Conservation (phyloP, 2,888 invertebrate genomes). For the Melanargia galathea region DNA sequence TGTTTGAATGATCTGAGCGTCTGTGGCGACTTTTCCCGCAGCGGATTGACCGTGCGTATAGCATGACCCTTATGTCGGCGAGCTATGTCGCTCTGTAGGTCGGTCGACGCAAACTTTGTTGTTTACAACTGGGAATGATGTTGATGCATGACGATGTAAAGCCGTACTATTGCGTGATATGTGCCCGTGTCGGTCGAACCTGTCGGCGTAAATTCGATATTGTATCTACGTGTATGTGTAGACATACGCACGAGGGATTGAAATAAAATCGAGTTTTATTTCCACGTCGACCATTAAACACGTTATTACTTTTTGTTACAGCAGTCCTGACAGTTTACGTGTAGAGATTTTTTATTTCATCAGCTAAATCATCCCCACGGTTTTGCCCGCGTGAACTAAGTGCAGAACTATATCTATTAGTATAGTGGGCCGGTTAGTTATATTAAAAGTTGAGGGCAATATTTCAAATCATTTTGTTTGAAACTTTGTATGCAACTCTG, state of each 20-base stretch:
- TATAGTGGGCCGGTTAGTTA: not conserved
- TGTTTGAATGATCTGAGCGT: not conserved
- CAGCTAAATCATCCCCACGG: not conserved
- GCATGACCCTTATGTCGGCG: not conserved
- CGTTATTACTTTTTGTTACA: not conserved
- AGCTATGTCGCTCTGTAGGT: not conserved
- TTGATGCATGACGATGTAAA: not conserved
- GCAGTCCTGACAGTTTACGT: not conserved
- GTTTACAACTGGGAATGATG: slow-evolving; percentile 1
- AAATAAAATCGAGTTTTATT: slow-evolving; percentile 10
- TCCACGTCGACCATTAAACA: slow-evolving; percentile 1
- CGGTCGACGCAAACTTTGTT: not conserved
- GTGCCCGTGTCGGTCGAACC: not conserved
- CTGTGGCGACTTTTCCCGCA: not conserved
- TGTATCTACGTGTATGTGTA: too few relatives aligned
- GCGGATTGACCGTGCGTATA: not conserved
- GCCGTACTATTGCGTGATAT: not conserved
- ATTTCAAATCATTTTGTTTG: not conserved
- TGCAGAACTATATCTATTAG: not conserved
- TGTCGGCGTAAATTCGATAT: not conserved
- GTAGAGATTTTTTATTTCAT: not conserved
- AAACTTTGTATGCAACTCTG: too few relatives aligned
- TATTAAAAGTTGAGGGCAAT: not conserved
- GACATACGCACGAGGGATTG: slow-evolving; percentile 1
- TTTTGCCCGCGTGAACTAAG: not conserved